A percentile compares a stretch with the other conserved stretches of the same genome.
These are phyloP conservation scores for Chondrosia reniformis DNA, from an alignment of 37 sponge, comb jelly and placozoan genomes.

Conservation along the genomic window DNA sequence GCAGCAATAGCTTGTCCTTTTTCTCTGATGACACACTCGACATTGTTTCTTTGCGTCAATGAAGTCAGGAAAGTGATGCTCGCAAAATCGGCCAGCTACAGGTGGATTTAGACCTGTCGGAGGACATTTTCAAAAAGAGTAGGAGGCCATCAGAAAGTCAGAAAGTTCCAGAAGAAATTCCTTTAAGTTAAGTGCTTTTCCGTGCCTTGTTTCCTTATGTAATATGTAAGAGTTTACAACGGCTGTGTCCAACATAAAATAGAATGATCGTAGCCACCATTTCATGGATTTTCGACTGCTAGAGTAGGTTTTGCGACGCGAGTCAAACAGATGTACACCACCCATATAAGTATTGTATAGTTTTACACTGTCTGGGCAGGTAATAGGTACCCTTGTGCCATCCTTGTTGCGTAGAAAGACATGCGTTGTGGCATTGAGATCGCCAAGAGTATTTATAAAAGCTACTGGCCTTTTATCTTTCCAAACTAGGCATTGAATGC, in stretches of 20 bases:
- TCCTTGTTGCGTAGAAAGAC: slow-evolving; percentile 5
- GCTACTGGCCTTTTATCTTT: slow-evolving; percentile 2
- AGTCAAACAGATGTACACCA: background rate
- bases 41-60: background rate
- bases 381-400: background rate
- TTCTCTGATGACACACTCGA: background rate
- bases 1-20: background rate
- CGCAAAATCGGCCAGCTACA: background rate
- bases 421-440: background rate
- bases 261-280: slow-evolving; percentile 5
- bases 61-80: background rate
- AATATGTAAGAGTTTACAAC: background rate
- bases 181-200: background rate
- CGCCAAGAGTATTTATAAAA: slow-evolving; percentile 5
- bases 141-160: background rate
- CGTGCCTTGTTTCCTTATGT: background rate
- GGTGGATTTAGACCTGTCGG: background rate
- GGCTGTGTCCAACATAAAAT: background rate
- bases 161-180: background rate
- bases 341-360: slow-evolving; percentile 19
- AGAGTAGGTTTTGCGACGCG: background rate
- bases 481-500: slow-evolving; percentile 17
- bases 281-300: slow-evolving; percentile 10
- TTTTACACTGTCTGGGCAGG: slow-evolving; percentile 1
- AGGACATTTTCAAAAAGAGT: background rate